Conservation (phyloP, 2,113 vertebrate species). For the Serinus canaria region DNA sequence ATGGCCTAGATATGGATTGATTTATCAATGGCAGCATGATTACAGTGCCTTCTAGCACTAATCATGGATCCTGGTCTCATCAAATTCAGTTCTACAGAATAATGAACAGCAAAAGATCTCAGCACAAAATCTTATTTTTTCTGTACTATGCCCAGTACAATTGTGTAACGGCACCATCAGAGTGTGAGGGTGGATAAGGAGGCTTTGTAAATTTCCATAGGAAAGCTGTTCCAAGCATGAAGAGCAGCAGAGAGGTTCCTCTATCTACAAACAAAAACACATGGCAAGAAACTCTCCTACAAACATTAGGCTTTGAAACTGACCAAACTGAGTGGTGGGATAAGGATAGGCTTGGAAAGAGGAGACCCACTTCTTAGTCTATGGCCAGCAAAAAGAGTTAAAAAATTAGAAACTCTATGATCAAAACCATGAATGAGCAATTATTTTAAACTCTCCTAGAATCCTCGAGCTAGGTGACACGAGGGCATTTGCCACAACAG, state of each 20-base stretch:
- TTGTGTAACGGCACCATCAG: background rate
- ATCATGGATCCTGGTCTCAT: background rate
- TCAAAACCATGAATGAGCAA: background rate
- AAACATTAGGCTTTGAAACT: background rate
- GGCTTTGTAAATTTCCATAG: background rate
- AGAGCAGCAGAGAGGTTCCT: background rate
- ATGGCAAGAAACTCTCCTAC: background rate
- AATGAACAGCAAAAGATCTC: background rate
- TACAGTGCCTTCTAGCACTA: background rate
- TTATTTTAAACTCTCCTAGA: background rate
- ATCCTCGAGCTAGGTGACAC: background rate
- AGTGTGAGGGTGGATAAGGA: background rate
- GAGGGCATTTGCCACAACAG: background rate
- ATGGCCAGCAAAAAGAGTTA: background rate
- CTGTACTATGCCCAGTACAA: background rate
- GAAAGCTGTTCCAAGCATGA: background rate
- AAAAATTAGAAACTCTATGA: background rate
- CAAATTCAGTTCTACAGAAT: background rate
- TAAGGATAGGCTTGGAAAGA: background rate
- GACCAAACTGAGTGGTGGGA: background rate
- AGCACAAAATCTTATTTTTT: background rate
- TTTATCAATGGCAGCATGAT: background rate
- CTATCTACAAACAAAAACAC: background rate
- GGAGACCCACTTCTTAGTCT: background rate
- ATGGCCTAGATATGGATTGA: background rate